phyloP scores from a whole-genome alignment of 2,888 invertebrate species.

The Melanchra persicariae region DNA sequence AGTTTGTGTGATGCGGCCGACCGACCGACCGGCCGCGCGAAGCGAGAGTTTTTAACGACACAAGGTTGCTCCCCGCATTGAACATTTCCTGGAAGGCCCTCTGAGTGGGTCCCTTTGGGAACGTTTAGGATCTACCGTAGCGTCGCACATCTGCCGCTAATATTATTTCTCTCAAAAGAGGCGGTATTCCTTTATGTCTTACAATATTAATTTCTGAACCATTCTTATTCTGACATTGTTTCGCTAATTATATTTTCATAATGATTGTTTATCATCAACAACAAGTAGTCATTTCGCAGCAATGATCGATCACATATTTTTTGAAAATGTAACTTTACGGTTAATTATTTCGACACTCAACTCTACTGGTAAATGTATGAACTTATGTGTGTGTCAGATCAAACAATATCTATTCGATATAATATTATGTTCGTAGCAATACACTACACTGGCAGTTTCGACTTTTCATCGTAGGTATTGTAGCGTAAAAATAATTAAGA shows the following conservation, averaged over 20 bases:
- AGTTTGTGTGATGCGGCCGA: constrained; percentile 75
- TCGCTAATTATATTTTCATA: neutral
- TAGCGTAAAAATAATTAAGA: too few species aligned
- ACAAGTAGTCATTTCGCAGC: neutral
- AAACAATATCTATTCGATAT: too few species aligned
- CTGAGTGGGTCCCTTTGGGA: constrained; percentile 79
- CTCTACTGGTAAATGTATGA: too few species aligned
- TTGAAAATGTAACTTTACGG: too few species aligned
- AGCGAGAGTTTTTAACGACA: constrained; percentile 74
- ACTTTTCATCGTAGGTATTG: too few species aligned
- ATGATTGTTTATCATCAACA: neutral
- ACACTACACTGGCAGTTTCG: too few species aligned
- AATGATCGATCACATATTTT: neutral
- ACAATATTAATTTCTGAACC: constrained; percentile 20
- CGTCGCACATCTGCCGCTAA: constrained; percentile 86
- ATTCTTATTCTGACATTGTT: constrained; percentile 30
- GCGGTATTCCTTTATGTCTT: constrained; percentile 68
- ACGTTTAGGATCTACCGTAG: constrained; percentile 77
- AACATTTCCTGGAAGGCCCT: constrained; percentile 87
- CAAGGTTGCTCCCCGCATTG: constrained; percentile 74
- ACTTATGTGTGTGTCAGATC: too few species aligned
- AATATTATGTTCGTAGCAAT: too few species aligned
- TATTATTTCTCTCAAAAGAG: constrained; percentile 68
- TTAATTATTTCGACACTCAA: too few species aligned
- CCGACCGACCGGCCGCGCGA: constrained; percentile 53